These are phyloP conservation scores for Parauchenoglanis punctatus DNA, from an alignment of 2,797 vertebrate species.

Conservation along the genomic window DNA sequence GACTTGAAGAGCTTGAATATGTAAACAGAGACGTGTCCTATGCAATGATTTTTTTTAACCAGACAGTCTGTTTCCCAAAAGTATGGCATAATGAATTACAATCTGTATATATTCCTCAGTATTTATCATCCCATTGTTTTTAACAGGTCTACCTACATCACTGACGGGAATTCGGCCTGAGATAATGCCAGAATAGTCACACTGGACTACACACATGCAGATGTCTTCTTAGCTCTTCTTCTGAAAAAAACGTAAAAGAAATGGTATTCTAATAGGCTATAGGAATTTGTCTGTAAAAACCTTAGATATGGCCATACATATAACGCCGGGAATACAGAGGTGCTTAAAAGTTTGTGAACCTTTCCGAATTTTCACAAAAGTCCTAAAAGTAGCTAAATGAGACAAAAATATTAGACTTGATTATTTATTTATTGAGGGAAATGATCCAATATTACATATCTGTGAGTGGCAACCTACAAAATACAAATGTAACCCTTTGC, in stretches of 20 bases:
- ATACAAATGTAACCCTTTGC: no score
- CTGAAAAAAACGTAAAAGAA: not conserved
- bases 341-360: no score
- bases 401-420: no score
- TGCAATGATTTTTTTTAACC: not conserved
- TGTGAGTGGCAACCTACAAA: no score
- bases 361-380: no score
- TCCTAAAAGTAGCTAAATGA: no score
- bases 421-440: no score
- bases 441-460: no score
- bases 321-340: not conserved
- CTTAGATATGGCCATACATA: not conserved
- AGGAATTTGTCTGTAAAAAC: not conserved
- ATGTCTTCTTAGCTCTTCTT: not conserved
- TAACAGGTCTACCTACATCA: not conserved
- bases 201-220: not conserved
- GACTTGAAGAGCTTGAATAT: not conserved
- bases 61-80: not conserved
- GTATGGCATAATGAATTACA: not conserved
- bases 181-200: not conserved
- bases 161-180: not conserved
- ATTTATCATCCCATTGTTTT: constrained; percentile 8
- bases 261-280: not conserved
- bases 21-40: not conserved
- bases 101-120: constrained; percentile 4